Conservation (phyloP, 2,797 vertebrate species). For the Arrhamphus sclerolepis region DNA sequence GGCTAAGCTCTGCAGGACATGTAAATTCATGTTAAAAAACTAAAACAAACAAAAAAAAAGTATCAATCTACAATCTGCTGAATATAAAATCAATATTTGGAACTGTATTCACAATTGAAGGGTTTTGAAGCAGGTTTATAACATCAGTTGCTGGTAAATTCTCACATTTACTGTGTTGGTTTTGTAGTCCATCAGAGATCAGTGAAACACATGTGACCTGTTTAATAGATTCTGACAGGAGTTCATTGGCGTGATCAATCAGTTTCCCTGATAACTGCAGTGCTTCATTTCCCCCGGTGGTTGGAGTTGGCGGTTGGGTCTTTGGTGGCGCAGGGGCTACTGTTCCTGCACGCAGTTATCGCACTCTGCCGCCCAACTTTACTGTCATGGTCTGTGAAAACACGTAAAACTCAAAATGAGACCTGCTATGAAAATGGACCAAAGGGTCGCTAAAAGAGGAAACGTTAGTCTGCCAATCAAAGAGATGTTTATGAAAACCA, state of each 20-base stretch:
- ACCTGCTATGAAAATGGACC: not conserved
- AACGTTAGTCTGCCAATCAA: not conserved
- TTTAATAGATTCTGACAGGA: constrained; percentile 27
- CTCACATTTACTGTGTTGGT: constrained; percentile 30
- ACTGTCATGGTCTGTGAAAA: constrained; percentile 84
- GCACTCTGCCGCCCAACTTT: constrained; percentile 83
- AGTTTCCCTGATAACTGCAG: constrained; percentile 40
- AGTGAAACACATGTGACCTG: constrained; percentile 23
- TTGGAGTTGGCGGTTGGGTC: constrained; percentile 79
- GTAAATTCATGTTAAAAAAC: constrained; percentile 14
- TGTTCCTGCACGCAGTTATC: constrained; percentile 75
- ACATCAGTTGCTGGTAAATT: constrained; percentile 31
- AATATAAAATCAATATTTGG: constrained; percentile 33
- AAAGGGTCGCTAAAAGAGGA: constrained; percentile 2
- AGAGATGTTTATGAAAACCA: not conserved
- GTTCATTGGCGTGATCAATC: constrained; percentile 48
- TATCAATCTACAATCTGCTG: constrained; percentile 16
- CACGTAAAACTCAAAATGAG: constrained; percentile 26
- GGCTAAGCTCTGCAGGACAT: constrained; percentile 12
- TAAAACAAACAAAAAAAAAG: constrained; percentile 19
- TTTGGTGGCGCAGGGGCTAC: constrained; percentile 85
- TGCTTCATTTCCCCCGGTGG: constrained; percentile 73
- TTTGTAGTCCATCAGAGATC: constrained; percentile 20
- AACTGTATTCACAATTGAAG: constrained; percentile 23
- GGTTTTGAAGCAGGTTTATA: constrained; percentile 23